Percentiles rank a stretch among this genome's conserved stretches.
phyloP scores from a whole-genome alignment of 1,140 invertebrate genomes.

The Lucilia cuprina region DNA sequence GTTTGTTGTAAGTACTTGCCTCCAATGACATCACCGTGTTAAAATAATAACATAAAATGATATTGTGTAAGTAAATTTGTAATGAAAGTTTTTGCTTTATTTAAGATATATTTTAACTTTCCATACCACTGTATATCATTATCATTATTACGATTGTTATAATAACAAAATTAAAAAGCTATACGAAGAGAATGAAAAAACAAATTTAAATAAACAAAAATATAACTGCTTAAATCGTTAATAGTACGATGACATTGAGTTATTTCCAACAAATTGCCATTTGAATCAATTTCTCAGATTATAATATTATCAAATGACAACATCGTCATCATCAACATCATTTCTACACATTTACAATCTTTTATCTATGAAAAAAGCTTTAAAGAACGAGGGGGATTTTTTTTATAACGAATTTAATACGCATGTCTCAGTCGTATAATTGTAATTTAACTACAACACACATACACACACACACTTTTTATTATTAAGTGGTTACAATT shows the following conservation, averaged over 20 bases:
- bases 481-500: constrained; percentile 6
- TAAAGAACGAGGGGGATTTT: background rate
- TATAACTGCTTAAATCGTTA: constrained; percentile 25
- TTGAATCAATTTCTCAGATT: constrained; percentile 43
- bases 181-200: background rate
- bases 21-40: too few species aligned
- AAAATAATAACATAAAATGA: too few species aligned
- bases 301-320: constrained; percentile 39
- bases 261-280: constrained; percentile 41
- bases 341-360: background rate
- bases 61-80: too few species aligned
- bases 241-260: constrained; percentile 40
- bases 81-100: too few species aligned
- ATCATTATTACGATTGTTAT: background rate
- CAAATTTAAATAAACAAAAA: background rate
- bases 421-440: background rate
- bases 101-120: too few species aligned
- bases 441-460: background rate
- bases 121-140: background rate
- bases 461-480: background rate
- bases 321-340: background rate
- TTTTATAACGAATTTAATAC: background rate
- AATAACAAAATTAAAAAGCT: constrained; percentile 19
- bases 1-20: too few species aligned
- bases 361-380: background rate